Percentiles rank a stretch among this genome's conserved stretches.
Conservation (phyloP, 2,797 vertebrate species). For the Thamnophis elegans region DNA sequence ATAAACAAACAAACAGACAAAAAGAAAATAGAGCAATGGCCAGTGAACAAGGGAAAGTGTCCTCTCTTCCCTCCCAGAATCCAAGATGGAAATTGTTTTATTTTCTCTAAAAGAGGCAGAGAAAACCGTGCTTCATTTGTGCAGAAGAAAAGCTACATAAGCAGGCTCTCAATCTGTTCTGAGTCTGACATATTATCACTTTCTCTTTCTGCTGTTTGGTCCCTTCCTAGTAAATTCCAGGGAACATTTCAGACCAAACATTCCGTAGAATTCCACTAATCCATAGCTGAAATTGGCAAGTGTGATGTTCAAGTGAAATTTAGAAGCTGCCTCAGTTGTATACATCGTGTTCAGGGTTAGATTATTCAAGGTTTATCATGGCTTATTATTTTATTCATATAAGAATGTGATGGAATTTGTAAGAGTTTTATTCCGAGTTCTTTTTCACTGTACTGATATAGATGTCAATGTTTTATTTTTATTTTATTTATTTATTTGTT, state of each 20-base stretch:
- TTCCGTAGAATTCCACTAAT: not conserved
- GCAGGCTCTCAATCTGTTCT: not conserved
- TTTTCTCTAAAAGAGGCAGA: not conserved
- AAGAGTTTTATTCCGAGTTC: not conserved
- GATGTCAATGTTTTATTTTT: not conserved
- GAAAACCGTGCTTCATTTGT: not conserved
- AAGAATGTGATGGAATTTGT: not conserved
- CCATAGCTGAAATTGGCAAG: slow-evolving; percentile 2
- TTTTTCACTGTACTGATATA: slow-evolving; percentile 6
- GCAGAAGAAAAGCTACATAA: not conserved
- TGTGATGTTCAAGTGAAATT: not conserved
- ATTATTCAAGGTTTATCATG: not conserved
- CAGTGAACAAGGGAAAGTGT: not conserved
- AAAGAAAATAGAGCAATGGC: not conserved
- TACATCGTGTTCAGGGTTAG: slow-evolving; percentile 13
- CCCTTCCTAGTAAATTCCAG: not conserved
- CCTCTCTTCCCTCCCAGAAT: not conserved
- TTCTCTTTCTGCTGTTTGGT: not conserved
- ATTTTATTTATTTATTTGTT: too few species aligned
- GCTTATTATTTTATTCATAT: slow-evolving; percentile 2
- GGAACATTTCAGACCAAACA: not conserved
- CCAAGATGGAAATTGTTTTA: not conserved
- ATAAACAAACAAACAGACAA: not conserved
- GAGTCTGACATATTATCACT: not conserved
- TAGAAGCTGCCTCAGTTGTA: not conserved